A percentile compares a stretch with the other conserved stretches of the same genome.
phyloP scores from a whole-genome alignment of 2,113 vertebrate genomes.

The Phrynosoma blainvillii region DNA sequence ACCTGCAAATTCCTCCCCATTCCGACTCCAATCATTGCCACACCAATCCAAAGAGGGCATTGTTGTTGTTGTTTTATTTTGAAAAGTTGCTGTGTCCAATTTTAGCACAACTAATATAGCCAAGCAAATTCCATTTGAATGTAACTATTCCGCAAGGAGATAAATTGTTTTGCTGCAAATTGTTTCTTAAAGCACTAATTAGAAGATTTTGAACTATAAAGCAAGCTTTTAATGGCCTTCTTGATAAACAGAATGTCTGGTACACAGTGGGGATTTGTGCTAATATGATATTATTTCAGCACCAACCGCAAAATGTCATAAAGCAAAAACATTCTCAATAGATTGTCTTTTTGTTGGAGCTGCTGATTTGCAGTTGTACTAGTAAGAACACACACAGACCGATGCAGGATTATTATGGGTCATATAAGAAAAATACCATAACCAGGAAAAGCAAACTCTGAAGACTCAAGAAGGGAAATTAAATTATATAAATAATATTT shows the following conservation, averaged over 20 bases:
- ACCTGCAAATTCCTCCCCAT: background rate
- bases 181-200: slow-evolving; percentile 40
- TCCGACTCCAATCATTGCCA: background rate
- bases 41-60: background rate
- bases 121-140: slow-evolving; percentile 1
- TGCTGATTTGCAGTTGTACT: background rate
- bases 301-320: slow-evolving; percentile 31
- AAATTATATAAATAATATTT: background rate
- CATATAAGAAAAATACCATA: background rate
- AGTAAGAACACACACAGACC: background rate
- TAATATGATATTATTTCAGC: slow-evolving; percentile 43
- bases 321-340: slow-evolving; percentile 15
- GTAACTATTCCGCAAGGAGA: slow-evolving; percentile 36
- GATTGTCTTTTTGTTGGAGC: background rate
- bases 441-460: background rate
- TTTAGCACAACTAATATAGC: slow-evolving; percentile 7
- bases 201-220: slow-evolving; percentile 42
- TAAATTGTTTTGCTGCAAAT: slow-evolving; percentile 34
- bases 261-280: slow-evolving; percentile 38
- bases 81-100: background rate
- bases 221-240: slow-evolving; percentile 29
- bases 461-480: background rate
- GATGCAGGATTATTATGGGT: background rate
- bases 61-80: background rate
- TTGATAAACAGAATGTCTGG: slow-evolving; percentile 35